Base-by-base conservation (phyloP, 2,113 vertebrate genomes). In the Hiodon alosoides region DNA sequence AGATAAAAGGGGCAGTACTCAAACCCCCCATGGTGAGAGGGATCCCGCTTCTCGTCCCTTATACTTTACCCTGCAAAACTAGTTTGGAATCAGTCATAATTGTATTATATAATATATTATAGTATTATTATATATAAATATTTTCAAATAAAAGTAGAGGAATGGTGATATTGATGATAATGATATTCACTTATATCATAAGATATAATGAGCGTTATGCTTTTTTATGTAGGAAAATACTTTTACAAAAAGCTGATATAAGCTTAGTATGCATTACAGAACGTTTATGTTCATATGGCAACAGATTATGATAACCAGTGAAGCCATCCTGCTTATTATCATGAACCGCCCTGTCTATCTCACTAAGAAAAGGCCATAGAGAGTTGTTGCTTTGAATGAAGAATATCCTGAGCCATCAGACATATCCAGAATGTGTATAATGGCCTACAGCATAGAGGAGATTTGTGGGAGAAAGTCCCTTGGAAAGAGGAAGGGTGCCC, bases 11-110 rank as follows among this genome's bases (percentile, higher is more conserved):
- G 13, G 48, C 10, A 51, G 46, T 31, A 67, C 31, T 67, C 52
- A 68, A 10, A 47, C 73, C 53, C 31, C 73, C 51, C 4, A 57
- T 31, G 62, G 46, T 75, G 60, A 79, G 58, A 72, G 66, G 4
- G 59, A 72, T 71, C 47, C 13, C 52, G 16, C 14, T 55, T 13
- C 9, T 5, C 47, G 3, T 68, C 1, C 50, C 1, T 67, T 67
- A 31, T 9, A 4, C 7, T 69, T 53, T 69, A 31, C 31, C 31
- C 31, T 31, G 31, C 31, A 31, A 31, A 31, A 31, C 31, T 31
- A 31, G 31, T 2, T 31, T 31, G 31, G 31, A 31, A 31, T 31
- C 2, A 1, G 31, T 31, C 31, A 31, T 31, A 31, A 31, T 31
- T 31, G 31, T 31, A 31, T 31, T 31, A 31, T 31, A 31, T 31